Conservation (phyloP, 2,888 invertebrate genomes). For the Eupeodes luniger region DNA sequence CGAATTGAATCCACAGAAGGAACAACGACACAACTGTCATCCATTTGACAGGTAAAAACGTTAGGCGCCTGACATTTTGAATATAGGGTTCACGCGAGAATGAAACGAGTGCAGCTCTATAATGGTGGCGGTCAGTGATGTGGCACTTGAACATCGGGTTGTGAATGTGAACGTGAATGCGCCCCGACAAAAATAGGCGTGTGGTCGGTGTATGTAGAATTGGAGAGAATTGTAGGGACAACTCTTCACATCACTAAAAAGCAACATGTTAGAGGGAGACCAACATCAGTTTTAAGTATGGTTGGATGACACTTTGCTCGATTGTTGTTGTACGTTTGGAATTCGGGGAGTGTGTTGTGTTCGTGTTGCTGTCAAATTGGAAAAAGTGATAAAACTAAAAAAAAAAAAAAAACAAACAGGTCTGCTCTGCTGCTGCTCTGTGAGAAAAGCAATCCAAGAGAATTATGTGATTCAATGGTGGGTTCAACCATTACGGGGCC, state of each 20-base stretch:
- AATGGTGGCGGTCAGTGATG: slow-evolving; percentile 75
- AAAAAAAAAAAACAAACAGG: slow-evolving; percentile 67
- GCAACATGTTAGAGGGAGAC: slow-evolving; percentile 65
- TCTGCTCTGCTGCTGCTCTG: slow-evolving; percentile 19
- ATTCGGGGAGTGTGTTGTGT: slow-evolving; percentile 65
- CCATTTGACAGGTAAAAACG: slow-evolving; percentile 58
- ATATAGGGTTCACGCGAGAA: slow-evolving; percentile 64
- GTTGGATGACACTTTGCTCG: slow-evolving; percentile 64
- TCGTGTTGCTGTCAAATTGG: slow-evolving; percentile 66
- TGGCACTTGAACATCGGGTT: slow-evolving; percentile 53
- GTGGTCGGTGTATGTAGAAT: slow-evolving; percentile 49
- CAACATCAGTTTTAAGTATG: slow-evolving; percentile 40
- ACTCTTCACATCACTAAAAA: slow-evolving; percentile 39
- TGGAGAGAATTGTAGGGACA: slow-evolving; percentile 67
- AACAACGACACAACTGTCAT: slow-evolving; percentile 47
- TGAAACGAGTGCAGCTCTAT: slow-evolving; percentile 62
- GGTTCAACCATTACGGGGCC: slow-evolving; percentile 81
- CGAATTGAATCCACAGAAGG: too few species aligned
- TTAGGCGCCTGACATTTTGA: slow-evolving; percentile 69
- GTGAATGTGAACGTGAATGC: slow-evolving; percentile 67
- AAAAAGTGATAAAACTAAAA: slow-evolving; percentile 47
- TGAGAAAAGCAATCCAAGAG: slow-evolving; percentile 53
- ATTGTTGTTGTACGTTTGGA: slow-evolving; percentile 73
- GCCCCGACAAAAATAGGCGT: slow-evolving; percentile 66
- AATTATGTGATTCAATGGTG: slow-evolving; percentile 75